A percentile compares a stretch with the other conserved stretches of the same genome.
These are phyloP conservation scores for Lasaia peninsularis DNA, from an alignment of 1,140 invertebrate genomes.

Conservation along the genomic window DNA sequence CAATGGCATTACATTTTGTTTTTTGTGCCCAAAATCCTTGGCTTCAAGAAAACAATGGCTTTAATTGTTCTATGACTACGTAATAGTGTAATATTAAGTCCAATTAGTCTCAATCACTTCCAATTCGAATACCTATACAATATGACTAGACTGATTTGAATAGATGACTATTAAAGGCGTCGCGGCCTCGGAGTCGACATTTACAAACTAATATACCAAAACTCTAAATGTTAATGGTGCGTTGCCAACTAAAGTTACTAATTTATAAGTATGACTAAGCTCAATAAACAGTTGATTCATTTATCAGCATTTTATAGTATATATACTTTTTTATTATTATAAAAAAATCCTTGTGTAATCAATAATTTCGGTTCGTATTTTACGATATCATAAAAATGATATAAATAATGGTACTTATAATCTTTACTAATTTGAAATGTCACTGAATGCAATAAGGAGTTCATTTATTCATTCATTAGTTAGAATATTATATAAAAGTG, in stretches of 20 bases:
- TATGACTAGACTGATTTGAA: slow-evolving; percentile 22
- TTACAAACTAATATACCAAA: slow-evolving; percentile 54
- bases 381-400: no score
- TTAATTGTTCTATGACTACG: slow-evolving; percentile 10
- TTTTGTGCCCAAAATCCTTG: slow-evolving; percentile 5
- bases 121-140: slow-evolving; percentile 17
- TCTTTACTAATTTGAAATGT: no score
- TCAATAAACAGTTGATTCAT: no score
- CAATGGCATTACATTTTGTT: not conserved
- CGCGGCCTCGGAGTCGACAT: slow-evolving; percentile 54
- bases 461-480: no score
- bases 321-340: no score
- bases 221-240: slow-evolving; percentile 41
- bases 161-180: slow-evolving; percentile 34
- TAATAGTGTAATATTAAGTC: slow-evolving; percentile 8
- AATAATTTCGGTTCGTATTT: no score
- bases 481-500: no score
- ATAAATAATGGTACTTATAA: no score
- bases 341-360: no score
- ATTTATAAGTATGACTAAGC: no score
- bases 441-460: no score
- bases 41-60: slow-evolving; percentile 10
- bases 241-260: slow-evolving; percentile 45
- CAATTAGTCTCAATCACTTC: slow-evolving; percentile 17
- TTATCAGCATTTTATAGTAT: no score